A percentile compares a stretch with the other conserved stretches of the same genome.
Conservation (phyloP, 2,888 invertebrate genomes). For the Orthosia gothica region DNA sequence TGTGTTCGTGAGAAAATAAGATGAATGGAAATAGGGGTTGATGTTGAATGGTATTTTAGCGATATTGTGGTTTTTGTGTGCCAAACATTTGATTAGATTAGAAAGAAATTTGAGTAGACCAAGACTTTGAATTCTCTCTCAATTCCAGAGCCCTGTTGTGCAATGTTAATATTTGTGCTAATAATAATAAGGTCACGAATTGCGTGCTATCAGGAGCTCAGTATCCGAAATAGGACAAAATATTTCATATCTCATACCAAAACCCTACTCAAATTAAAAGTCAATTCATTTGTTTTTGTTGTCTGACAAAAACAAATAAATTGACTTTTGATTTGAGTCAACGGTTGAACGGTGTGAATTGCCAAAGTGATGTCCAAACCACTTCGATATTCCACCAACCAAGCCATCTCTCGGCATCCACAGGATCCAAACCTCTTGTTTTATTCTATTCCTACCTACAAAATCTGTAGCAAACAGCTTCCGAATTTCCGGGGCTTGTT, state of each 20-base stretch:
- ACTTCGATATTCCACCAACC: neutral
- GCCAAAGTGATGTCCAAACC: neutral
- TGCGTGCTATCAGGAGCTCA: too few species aligned
- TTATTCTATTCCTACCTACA: slow-evolving; percentile 22
- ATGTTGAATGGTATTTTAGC: neutral
- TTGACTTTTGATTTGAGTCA: too few species aligned
- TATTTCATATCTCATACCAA: too few species aligned
- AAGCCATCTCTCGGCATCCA: neutral
- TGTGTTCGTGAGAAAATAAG: slow-evolving; percentile 8
- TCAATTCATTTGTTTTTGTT: neutral
- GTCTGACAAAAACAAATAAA: too few species aligned
- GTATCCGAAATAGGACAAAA: too few species aligned
- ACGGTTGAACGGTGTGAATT: neutral
- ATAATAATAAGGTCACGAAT: neutral
- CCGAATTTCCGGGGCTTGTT: slow-evolving; percentile 47
- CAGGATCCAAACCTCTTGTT: slow-evolving; percentile 5
- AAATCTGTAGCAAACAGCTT: slow-evolving; percentile 46
- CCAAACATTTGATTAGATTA: neutral
- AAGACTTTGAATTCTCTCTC: neutral
- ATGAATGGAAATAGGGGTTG: neutral
- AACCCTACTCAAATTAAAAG: neutral
- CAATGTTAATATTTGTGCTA: neutral
- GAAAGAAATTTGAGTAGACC: neutral
- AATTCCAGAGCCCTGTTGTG: neutral
- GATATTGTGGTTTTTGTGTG: neutral